phyloP scores from a whole-genome alignment of 2,888 invertebrate genomes.

The Limnephilus rhombicus region DNA sequence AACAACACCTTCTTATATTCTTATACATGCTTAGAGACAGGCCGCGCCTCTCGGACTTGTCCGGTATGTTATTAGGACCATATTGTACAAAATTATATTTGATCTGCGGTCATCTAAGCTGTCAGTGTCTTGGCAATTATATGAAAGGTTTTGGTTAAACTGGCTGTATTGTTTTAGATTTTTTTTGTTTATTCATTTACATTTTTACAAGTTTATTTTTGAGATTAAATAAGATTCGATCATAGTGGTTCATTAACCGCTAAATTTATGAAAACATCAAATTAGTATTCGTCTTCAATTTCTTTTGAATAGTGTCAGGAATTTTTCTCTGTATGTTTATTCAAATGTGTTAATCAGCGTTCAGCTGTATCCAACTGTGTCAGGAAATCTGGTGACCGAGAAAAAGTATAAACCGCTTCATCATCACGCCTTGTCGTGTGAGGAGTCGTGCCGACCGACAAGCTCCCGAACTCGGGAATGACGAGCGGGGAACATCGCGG shows the following conservation, averaged over 20 bases:
- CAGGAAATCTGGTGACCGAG: neutral
- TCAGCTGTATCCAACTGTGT: neutral
- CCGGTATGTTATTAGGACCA: neutral
- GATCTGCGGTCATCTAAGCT: neutral
- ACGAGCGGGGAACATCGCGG: slow-evolving; percentile 20
- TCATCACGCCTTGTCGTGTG: slow-evolving; percentile 36
- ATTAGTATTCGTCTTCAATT: neutral
- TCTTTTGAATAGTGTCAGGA: neutral
- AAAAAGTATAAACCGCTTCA: neutral
- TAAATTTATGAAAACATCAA: neutral
- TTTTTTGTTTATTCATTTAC: too few species aligned
- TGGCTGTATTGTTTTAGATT: neutral
- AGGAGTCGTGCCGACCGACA: neutral
- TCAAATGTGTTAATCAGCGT: neutral
- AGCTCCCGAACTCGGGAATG: neutral
- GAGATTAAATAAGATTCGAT: too few species aligned
- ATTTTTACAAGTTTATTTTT: too few species aligned
- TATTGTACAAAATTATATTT: neutral
- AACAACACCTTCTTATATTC: neutral
- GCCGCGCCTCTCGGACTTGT: neutral
- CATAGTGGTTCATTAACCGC: too few species aligned
- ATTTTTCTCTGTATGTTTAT: neutral
- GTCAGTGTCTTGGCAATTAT: too few species aligned
- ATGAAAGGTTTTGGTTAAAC: too few species aligned
- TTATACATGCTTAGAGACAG: neutral